phyloP scores from a whole-genome alignment of 1,140 invertebrate genomes.

The Cherax destructor region DNA sequence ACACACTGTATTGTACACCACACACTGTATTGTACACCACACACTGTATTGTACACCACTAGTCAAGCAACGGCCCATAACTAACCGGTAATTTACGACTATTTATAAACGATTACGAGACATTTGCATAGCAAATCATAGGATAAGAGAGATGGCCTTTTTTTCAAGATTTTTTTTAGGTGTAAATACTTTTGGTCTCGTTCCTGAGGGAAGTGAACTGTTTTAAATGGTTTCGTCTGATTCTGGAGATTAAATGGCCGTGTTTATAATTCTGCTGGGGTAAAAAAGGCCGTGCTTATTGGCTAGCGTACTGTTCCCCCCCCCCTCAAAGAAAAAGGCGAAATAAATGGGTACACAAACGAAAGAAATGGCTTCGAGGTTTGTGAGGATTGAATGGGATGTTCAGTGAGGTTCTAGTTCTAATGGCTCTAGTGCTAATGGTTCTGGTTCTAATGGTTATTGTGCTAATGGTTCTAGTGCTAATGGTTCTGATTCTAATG shows the following conservation, averaged over 20 bases:
- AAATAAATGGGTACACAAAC: neutral
- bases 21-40: too few relatives aligned
- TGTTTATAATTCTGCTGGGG: neutral
- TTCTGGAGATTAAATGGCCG: neutral
- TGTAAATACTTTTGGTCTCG: neutral
- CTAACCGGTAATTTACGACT: constrained; percentile 12
- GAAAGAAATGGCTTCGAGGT: neutral
- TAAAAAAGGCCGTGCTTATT: neutral
- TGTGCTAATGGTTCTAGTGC: too few relatives aligned
- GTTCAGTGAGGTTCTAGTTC: too few relatives aligned
- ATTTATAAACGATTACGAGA: constrained; percentile 17
- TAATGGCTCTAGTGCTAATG: too few relatives aligned
- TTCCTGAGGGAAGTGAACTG: neutral
- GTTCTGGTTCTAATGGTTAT: too few relatives aligned
- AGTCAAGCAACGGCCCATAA: constrained; percentile 11
- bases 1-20: too few relatives aligned
- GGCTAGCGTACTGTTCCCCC: neutral
- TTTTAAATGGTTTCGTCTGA: neutral
- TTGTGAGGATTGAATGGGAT: too few relatives aligned
- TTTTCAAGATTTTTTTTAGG: neutral
- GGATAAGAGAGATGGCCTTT: constrained; percentile 17
- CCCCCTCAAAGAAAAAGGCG: neutral
- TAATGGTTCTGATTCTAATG: too few relatives aligned
- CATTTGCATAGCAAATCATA: constrained; percentile 40
- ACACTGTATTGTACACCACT: neutral